phyloP scores from a whole-genome alignment of 2,888 invertebrate species.

The Netelia fuscicornis region DNA sequence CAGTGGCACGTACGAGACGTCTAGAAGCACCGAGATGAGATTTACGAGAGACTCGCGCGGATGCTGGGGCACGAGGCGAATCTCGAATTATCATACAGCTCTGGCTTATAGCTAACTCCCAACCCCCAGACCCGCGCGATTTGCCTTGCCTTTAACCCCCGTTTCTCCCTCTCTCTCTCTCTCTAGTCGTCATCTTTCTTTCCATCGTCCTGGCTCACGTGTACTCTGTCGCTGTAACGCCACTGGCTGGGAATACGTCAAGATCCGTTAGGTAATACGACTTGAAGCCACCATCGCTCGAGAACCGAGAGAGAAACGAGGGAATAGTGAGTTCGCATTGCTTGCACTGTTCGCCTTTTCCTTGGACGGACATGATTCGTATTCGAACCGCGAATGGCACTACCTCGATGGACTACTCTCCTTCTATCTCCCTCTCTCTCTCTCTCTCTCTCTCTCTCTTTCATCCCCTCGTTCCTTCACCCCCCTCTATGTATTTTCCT shows the following conservation, averaged over 20 bases:
- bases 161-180: background rate
- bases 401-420: conserved; percentile 19
- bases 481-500: background rate
- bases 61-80: conserved; percentile 71
- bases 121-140: conserved; percentile 27
- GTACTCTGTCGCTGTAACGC: conserved; percentile 1
- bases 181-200: conserved; percentile 1
- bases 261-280: conserved; percentile 50
- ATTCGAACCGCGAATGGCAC: conserved; percentile 54
- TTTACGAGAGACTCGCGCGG: conserved; percentile 69
- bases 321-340: conserved; percentile 21
- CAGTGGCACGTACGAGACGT: conserved; percentile 66
- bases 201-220: conserved; percentile 14
- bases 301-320: conserved; percentile 20
- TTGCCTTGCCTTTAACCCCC: conserved; percentile 19
- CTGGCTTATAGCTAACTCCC: conserved; percentile 24
- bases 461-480: background rate
- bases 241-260: conserved; percentile 18
- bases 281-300: conserved; percentile 9
- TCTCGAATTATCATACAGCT: conserved; percentile 70
- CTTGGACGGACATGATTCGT: conserved; percentile 49
- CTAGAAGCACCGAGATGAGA: conserved; percentile 68
- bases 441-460: background rate
- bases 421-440: background rate
- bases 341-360: conserved; percentile 38